Base-by-base conservation (phyloP, 2,797 vertebrate species). In the Platalea minor region DNA sequence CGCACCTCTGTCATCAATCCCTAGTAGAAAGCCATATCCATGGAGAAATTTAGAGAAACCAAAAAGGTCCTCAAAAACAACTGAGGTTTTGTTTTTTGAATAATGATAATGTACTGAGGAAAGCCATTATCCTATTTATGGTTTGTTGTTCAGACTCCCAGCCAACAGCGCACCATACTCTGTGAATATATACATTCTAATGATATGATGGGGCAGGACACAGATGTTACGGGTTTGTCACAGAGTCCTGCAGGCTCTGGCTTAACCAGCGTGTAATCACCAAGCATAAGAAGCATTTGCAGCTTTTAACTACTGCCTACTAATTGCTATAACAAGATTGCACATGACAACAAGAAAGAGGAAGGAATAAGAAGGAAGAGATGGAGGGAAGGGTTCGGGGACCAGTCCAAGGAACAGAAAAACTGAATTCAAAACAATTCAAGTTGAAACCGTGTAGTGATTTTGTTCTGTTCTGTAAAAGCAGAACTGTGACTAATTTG, bases 101-200 rank as follows among this genome's bases (percentile, higher is more conserved):
- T 84, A 70, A 95, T 82, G 67, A 86, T 89, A 73, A 74, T 72
- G 53, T 92, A 79, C 46, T 51, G 85, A 88, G 77, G 85, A 85
- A 94, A 91, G 76, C 39, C 80, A 90, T 77, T 96, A 74, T 93
- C 76, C 69, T 84, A 82, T 89, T 88, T 67, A 90, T 70, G 77
- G 96, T 94, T 96, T 96, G 95, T 94, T 95, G 84, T 93, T 95
- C 90, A 89, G 96, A 91, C 74, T 95, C 86, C 83, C 74, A 78
- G 94, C 95, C 93, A 96, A 31, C 85, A 86, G 65, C 0, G 0
- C 77, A 92, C 91, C 63, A 78, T 88, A 79, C 37, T 45, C 79
- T 1, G 8, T 88, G 96, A 86, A 95, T 93, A 95, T 88, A 94
- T 96, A 94, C 85, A 41, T 95, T 60, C 79, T 91, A 89, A 96